Conservation (phyloP, 2,113 vertebrate species). For the Gobio gobio region DNA sequence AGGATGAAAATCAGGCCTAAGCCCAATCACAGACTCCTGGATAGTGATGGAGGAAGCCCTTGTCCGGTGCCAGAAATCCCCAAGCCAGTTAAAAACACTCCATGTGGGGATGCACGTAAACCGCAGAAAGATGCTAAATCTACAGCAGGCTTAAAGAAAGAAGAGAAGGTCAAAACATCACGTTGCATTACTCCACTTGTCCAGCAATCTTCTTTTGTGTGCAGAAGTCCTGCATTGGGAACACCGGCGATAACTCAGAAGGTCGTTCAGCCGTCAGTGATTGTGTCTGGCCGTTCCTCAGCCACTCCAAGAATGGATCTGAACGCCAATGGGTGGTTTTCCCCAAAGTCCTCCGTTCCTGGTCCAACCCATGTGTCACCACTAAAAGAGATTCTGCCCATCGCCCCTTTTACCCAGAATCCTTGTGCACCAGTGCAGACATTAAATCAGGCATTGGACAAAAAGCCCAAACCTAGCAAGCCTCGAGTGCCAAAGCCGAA, state of each 20-base stretch:
- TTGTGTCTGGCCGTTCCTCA: conserved; percentile 18
- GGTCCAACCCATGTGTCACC: conserved; percentile 21
- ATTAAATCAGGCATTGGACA: conserved; percentile 18
- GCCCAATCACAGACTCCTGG: conserved; percentile 77
- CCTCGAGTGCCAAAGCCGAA: conserved; percentile 49
- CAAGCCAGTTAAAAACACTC: not conserved
- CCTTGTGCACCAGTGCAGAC: not conserved
- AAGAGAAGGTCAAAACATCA: conserved; percentile 31
- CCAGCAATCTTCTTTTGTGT: not conserved
- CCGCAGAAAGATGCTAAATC: not conserved
- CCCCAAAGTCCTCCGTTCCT: not conserved
- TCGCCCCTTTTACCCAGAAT: not conserved
- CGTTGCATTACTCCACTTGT: conserved; percentile 41
- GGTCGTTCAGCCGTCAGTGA: conserved; percentile 29
- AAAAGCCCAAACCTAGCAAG: conserved; percentile 50
- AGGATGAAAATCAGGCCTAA: conserved; percentile 87
- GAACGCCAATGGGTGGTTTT: conserved; percentile 45
- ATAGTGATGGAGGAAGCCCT: conserved; percentile 27
- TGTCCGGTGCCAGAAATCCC: not conserved
- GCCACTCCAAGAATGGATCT: conserved; percentile 39
- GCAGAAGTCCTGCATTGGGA: conserved; percentile 42
- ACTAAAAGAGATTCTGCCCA: conserved; percentile 22
- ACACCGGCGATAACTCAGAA: conserved; percentile 43
- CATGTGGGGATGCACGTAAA: not conserved
- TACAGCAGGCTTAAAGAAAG: not conserved